phyloP scores from a whole-genome alignment of 1,140 invertebrate genomes.

The Danaus plexippus region DNA sequence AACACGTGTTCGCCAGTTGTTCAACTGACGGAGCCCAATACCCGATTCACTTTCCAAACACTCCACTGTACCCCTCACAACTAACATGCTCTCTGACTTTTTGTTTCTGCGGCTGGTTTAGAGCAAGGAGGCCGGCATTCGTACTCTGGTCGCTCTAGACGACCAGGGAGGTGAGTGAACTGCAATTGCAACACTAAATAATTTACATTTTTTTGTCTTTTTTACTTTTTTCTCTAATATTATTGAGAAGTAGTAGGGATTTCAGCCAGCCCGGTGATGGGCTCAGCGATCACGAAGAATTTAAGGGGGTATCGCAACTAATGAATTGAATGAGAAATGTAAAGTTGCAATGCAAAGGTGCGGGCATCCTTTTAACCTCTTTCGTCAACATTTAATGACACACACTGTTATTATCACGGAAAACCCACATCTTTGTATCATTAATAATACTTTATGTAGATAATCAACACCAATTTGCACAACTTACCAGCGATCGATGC shows the following conservation, averaged over 20 bases:
- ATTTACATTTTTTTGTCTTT: conserved; percentile 67
- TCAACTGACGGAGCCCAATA: conserved; percentile 17
- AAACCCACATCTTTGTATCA: conserved; percentile 69
- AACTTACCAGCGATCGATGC: conserved; percentile 56
- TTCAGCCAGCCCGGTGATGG: conserved; percentile 58
- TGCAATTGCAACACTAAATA: conserved; percentile 70
- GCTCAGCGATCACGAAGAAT: conserved; percentile 48
- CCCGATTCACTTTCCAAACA: conserved; percentile 43
- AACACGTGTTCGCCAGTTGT: conserved; percentile 22
- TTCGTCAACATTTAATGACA: conserved; percentile 34
- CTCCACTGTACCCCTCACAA: conserved; percentile 68
- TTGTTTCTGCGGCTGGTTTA: conserved; percentile 82
- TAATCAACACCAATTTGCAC: conserved; percentile 68
- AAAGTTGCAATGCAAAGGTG: conserved; percentile 65
- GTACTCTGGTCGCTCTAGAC: conserved; percentile 98
- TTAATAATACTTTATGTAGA: conserved; percentile 55
- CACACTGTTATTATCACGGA: conserved; percentile 51
- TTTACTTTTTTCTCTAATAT: conserved; percentile 66
- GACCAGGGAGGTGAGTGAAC: conserved; percentile 98
- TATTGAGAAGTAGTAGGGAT: conserved; percentile 63
- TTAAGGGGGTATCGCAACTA: conserved; percentile 49
- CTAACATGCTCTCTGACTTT: conserved; percentile 74
- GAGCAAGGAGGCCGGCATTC: conserved; percentile 99
- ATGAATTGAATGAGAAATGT: conserved; percentile 50
- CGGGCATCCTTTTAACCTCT: conserved; percentile 49